Evolutionary conservation across 2,797 vertebrate species (phyloP), one percentile per base, ranked within the genome.

Genomic region (Trachurus trachurus): DNA sequence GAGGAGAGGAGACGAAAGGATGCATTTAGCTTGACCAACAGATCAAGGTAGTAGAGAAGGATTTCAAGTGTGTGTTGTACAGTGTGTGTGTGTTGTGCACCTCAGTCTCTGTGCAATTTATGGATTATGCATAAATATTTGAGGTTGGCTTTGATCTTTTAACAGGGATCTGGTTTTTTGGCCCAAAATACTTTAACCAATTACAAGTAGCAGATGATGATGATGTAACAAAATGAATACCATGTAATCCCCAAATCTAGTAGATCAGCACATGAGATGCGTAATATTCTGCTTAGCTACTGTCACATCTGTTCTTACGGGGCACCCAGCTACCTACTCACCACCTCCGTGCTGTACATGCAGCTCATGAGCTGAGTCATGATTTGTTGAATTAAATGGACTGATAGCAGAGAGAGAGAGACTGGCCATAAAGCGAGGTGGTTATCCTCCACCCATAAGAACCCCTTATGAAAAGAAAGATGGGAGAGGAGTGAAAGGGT

Each of bases 351-450:
- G 63, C 62, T 62, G n/a, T 53, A 75, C 71, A 74, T 68, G 34
- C 53, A 82, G 69, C 78, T 84, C 62, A 85, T 80, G 83, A 69
- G 69, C 69, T 83, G 80, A 88, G 78, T 83, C 86, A 82, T 79
- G 77, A 86, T 85, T 87, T 85, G 68, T 80, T 37, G 54, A 78
- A 76, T 61, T 76, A 82, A 88, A 6, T 74, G 85, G 75, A 85
- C 71, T 82, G 78, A 71, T 81, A 88, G 64, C 70, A 78, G 37
- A 83, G 7, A 37, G 34, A 77, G 71, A 76, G 81, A 79, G 53
- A 67, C 58, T 68, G 54, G 69, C 78, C 72, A 84, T 89, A 85
- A 88, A 87, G 59, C 42, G 60, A 80, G 66, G 54, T 69, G 40
- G 74, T 81, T 81, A 83, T 80, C 67, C 72, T 72, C 63, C 68